Evolutionary conservation across 1,140 invertebrate species (phyloP).

Genomic region (Radopholus similis): DNA sequence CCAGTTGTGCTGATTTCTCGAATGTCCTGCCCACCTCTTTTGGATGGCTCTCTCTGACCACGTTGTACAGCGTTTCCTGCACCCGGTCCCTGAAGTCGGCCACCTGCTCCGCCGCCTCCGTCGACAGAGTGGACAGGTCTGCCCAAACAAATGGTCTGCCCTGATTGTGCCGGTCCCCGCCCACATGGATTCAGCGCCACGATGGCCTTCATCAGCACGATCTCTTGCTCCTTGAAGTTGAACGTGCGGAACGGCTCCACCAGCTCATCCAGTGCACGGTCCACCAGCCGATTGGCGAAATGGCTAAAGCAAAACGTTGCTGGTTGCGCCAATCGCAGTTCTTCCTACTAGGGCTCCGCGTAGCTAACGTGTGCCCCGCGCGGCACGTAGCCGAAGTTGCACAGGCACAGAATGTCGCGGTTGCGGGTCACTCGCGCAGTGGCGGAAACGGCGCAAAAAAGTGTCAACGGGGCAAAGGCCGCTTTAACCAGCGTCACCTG

Average conservation of each 20-base stretch:
- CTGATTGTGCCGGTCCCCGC: slow-evolving; percentile 14
- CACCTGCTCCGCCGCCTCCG: slow-evolving; percentile 52
- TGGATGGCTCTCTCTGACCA: slow-evolving; percentile 59
- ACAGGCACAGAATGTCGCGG: slow-evolving; percentile 41
- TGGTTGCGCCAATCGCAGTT: background rate
- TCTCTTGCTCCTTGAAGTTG: slow-evolving; percentile 59
- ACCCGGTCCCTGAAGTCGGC: slow-evolving; percentile 56
- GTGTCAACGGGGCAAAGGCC: slow-evolving; percentile 50
- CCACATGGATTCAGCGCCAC: slow-evolving; percentile 54
- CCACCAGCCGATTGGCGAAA: slow-evolving; percentile 55
- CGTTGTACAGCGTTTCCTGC: slow-evolving; percentile 57
- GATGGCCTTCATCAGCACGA: slow-evolving; percentile 57
- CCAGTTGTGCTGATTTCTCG: too few species aligned
- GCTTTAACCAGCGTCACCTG: slow-evolving; percentile 50
- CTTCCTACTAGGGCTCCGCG: slow-evolving; percentile 33
- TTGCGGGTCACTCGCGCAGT: slow-evolving; percentile 34
- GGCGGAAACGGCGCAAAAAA: slow-evolving; percentile 35
- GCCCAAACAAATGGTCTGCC: slow-evolving; percentile 10
- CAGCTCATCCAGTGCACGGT: slow-evolving; percentile 53
- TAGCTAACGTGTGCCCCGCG: slow-evolving; percentile 32
- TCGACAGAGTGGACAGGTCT: slow-evolving; percentile 49
- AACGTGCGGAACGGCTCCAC: slow-evolving; percentile 54
- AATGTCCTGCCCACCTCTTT: too few species aligned
- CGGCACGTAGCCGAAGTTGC: slow-evolving; percentile 34
- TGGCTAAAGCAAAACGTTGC: slow-evolving; percentile 38